Percentiles rank a stretch among this genome's conserved stretches.
phyloP scores from a whole-genome alignment of 2,797 vertebrate species.

The Rhincodon typus region DNA sequence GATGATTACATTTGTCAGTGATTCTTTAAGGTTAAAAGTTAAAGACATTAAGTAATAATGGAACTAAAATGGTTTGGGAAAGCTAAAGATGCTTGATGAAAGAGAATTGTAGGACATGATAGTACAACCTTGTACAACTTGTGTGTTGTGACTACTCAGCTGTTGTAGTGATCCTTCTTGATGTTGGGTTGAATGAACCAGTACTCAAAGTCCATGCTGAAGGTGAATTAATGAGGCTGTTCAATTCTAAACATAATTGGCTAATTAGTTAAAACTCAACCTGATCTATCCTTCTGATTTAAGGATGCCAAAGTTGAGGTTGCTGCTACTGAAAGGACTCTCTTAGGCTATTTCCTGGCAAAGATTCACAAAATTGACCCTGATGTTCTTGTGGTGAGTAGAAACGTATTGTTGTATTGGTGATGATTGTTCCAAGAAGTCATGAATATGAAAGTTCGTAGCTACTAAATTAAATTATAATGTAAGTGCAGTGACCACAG shows the following conservation, averaged over 20 bases:
- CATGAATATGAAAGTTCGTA: background rate
- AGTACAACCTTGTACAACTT: background rate
- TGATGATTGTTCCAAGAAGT: background rate
- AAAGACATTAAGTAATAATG: background rate
- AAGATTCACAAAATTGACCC: constrained; percentile 97
- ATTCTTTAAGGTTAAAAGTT: background rate
- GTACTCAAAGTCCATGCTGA: background rate
- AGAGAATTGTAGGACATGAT: background rate
- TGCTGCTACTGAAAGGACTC: constrained; percentile 79
- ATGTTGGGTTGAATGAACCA: background rate
- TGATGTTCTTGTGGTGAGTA: constrained; percentile 90
- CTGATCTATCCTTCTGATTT: constrained; percentile 46
- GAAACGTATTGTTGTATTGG: background rate
- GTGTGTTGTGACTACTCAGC: background rate
- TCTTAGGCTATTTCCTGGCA: constrained; percentile 89
- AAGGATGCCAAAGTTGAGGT: constrained; percentile 90
- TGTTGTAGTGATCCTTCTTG: background rate
- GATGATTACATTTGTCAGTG: background rate
- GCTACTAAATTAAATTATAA: background rate
- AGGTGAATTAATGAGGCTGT: background rate
- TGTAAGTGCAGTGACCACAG: background rate
- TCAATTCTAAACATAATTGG: background rate
- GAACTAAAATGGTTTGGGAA: background rate
- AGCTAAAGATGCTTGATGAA: background rate
- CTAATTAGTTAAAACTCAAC: background rate